Evolutionary conservation across 2,888 invertebrate genomes (phyloP), one percentile per base, ranked within the genome.

Genomic region (Hyles lineata): DNA sequence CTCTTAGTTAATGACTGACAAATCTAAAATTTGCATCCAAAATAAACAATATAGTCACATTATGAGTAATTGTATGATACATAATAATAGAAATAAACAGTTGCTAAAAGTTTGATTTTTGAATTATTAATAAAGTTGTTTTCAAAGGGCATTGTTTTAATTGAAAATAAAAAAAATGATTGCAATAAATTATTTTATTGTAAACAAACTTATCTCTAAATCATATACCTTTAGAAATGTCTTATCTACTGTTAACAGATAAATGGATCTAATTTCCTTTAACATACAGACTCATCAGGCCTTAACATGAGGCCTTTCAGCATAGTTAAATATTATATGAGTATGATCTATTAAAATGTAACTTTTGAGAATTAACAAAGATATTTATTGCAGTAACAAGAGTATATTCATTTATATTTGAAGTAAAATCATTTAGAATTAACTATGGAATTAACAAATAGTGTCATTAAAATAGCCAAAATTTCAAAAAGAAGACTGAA

Each of bases 131-230:
- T 70, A 70, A 60, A 60, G 75, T 74, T 76, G 77, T 76, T 75
- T 79, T 73, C 71, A 77, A 74, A 72, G 67, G 71, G 32, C 63
- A 58, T 32, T 58, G 23, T n/a, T 0, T 19, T 72, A 43, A 73
- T 70, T 29, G 9, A 6, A 7, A 19, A 55, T 43, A 3, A 43
- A 55, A 55, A 19, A n/a, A 55, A 55, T n/a, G 1, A 19, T 55
- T 67, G 73, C 72, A 80, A 82, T 81, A 81, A 80, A 81, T 82
- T 80, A 55, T 60, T 79, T 82, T 78, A 80, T 73, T 78, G 35
- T 69, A 70, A 43, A 50, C 23, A 67, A 50, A 21, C 21, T 50
- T 67, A 23, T 23, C 15, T 6, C 23, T 67, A 25, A 23, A 67
- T 23, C 0, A 23, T 23, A 55, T 50, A 55, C 5, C 55, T 9